Base-by-base conservation (phyloP, 2,888 invertebrate species). In the Andrena flavipes region DNA sequence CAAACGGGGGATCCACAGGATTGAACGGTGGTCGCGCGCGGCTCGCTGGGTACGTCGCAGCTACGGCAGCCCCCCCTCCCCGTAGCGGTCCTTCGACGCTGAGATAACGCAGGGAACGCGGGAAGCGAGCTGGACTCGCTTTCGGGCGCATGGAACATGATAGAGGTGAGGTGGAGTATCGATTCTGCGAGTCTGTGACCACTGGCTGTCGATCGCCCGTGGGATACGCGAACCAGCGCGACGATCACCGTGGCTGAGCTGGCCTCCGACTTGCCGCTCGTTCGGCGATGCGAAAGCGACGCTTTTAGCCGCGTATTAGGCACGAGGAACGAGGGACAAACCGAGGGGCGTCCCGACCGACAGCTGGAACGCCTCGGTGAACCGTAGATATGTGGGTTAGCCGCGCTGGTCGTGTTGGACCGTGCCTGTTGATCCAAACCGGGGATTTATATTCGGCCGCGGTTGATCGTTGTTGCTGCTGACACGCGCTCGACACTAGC, bases 91-190 rank as follows among this genome's bases (percentile, higher is more conserved):
- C 89, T 69, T 63, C 65, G 26, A 62, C 69, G 33, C 74, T 71
- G 84, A 84, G 68, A 76, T 76, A 76, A 30, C 78, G 33, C 30
- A 35, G 23, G 33, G 81, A 78, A 87, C 88, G 88, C 86, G 89
- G 88, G 87, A 89, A 91, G 93, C 94, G 93, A 93, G 93, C 93
- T 90, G 89, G 91, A 89, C 94, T 94, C 93, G 94, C 94, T 92
- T 89, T 89, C 89, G 88, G 90, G 90, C 91, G 93, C 92, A 93
- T 94, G 93, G 93, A 93, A 93, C 92, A 94, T 94, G 93, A 91
- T 94, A 93, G 94, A 94, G 93, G 94, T 94, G 90, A 93, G 93
- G 68, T 33, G 33, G 69, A 80, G 42, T 80, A 75, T 73, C 83
- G 84, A 84, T 77, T 33, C 75, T 16, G 67, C 51, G 51, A 30